These are phyloP conservation scores for Oncopeltus fasciatus DNA, from an alignment of 1,140 invertebrate genomes.

Conservation along the genomic window DNA sequence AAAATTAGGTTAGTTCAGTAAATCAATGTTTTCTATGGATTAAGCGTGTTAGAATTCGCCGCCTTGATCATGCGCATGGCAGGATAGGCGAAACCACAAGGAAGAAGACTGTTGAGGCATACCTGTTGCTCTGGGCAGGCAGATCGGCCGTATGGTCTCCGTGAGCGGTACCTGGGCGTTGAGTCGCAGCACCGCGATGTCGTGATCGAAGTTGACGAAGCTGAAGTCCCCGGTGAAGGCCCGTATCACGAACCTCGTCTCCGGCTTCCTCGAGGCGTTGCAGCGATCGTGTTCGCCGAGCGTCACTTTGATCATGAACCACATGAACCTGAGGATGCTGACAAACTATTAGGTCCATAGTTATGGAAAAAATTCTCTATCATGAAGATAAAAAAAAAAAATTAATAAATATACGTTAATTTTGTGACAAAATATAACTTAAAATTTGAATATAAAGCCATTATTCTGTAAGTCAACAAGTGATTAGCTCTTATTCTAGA, in stretches of 20 bases:
- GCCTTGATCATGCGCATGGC: too few species aligned
- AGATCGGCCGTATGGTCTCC: conserved; percentile 59
- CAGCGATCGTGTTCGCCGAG: conserved; percentile 74
- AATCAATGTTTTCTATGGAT: too few species aligned
- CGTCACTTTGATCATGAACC: conserved; percentile 77
- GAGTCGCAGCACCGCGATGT: conserved; percentile 63
- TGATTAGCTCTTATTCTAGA: too few species aligned
- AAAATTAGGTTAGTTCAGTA: too few species aligned
- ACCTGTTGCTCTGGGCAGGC: conserved; percentile 51
- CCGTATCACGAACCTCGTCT: conserved; percentile 57
- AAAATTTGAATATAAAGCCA: too few species aligned
- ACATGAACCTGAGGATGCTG: conserved; percentile 53
- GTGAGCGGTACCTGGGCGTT: conserved; percentile 60
- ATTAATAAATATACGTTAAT: too few species aligned
- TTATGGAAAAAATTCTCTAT: too few species aligned
- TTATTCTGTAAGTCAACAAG: too few species aligned
- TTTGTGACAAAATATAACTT: too few species aligned
- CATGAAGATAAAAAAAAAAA: too few species aligned
- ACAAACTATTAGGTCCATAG: background rate
- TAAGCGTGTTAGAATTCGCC: too few species aligned
- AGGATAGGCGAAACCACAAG: too few species aligned
- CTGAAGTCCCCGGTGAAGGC: conserved; percentile 62
- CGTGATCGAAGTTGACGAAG: conserved; percentile 68
- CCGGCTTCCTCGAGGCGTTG: conserved; percentile 46
- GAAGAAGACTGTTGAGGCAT: conserved; percentile 27